Evolutionary conservation across 1,140 invertebrate genomes (phyloP), one percentile per base, ranked within the genome.

Genomic region (Theocolax elegans): DNA sequence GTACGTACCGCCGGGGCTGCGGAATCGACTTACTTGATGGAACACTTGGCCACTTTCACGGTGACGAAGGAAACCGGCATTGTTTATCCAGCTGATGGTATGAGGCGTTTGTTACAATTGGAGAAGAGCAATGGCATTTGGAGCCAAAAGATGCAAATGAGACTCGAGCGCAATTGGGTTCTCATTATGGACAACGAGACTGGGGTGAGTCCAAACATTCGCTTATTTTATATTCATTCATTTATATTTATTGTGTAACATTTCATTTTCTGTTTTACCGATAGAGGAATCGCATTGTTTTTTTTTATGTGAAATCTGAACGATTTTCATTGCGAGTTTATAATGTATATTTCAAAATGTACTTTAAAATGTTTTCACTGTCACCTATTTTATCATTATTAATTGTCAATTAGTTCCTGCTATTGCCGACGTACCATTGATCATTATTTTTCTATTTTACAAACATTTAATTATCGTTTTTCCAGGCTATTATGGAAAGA

Each of bases 81-180:
- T 79, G 89, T 95, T 38, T 94, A 94, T 84, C 93, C 94, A 8
- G 91, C 93, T 9, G 97, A 99, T 87, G 98, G 98, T n/a, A 96
- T 99, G 91, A 88, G 96, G 21, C 89, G 97, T 42, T 88, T 99
- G 49, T 88, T 98, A 23, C 95, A 98, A 83, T 91, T 99, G 86
- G 98, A 99, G 87, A 98, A 98, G 86, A 95, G 95, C 31, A 97
- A 95, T 77, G 96, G 96, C 75, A 99, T 99, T 82, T 99, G 97
- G 97, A 99, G 97, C 38, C 97, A 99, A 87, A 97, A 97, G 82
- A 98, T 99, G 95, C 91, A 96, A 77, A 87, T 99, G 38, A 91
- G 93, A 74, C 85, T 99, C 44, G 96, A 98, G 77, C 89, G 92
- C 53, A 91, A 91, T 75, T 95, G 93, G 92, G 92, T 98, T 64